Evolutionary conservation across 37 sponge, comb jelly and placozoan species (phyloP).

Genomic region (Mnemiopsis leidyi): DNA sequence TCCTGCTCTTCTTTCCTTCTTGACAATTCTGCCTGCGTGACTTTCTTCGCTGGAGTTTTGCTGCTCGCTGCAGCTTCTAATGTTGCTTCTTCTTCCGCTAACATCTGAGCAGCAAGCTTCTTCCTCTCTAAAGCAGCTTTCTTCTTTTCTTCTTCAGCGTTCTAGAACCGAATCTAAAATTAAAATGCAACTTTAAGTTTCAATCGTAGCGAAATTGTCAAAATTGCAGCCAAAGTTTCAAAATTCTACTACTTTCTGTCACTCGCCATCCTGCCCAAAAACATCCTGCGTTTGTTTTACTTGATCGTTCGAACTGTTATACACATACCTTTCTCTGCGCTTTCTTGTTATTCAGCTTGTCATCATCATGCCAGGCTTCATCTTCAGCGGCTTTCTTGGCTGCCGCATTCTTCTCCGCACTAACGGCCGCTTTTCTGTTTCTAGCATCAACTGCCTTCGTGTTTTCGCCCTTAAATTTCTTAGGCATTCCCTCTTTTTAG

Average conservation of each 20-base stretch:
- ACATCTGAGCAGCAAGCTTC: slow-evolving; percentile 66
- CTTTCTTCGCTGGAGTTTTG: slow-evolving; percentile 66
- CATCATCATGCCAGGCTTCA: slow-evolving; percentile 89
- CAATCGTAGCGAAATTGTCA: no score
- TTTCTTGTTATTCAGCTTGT: slow-evolving; percentile 80
- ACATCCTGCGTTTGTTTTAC: no score
- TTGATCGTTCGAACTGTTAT: no score
- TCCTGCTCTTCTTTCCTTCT: slow-evolving; percentile 75
- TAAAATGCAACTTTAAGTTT: slow-evolving; percentile 19
- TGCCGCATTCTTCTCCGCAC: slow-evolving; percentile 68
- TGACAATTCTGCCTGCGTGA: slow-evolving; percentile 71
- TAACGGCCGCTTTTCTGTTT: slow-evolving; percentile 73
- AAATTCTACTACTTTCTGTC: no score
- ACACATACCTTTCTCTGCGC: slow-evolving; percentile 85
- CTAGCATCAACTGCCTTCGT: slow-evolving; percentile 84
- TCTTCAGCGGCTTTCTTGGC: slow-evolving; percentile 78
- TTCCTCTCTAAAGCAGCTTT: slow-evolving; percentile 79
- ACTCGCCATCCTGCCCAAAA: no score
- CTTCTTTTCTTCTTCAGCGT: slow-evolving; percentile 75
- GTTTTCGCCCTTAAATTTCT: slow-evolving; percentile 84
- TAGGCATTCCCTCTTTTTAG: slow-evolving; percentile 67
- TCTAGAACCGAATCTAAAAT: slow-evolving; percentile 70
- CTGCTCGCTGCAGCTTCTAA: slow-evolving; percentile 33
- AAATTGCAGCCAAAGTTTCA: no score
- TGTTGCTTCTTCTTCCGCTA: slow-evolving; percentile 79